phyloP scores from a whole-genome alignment of 2,113 vertebrate genomes.

The Plestiodon gilberti region DNA sequence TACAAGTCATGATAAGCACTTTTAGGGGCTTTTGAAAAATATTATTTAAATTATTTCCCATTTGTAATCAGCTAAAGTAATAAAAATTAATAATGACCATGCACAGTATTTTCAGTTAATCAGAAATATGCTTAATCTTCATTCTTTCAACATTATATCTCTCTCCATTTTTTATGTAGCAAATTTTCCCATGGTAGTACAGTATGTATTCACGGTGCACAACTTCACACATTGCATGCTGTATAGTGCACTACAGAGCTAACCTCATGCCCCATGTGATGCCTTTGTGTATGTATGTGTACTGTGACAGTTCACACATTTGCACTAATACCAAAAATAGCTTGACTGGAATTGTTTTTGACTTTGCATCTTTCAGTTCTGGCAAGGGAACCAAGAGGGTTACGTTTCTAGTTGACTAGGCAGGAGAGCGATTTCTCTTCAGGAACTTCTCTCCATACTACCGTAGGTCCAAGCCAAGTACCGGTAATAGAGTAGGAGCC shows the following conservation, averaged over 20 bases:
- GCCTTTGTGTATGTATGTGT: neutral
- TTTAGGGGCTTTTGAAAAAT: neutral
- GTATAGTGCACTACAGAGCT: neutral
- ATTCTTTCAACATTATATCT: neutral
- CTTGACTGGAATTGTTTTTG: neutral
- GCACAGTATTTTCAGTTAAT: neutral
- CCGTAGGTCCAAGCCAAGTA: neutral
- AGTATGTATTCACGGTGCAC: neutral
- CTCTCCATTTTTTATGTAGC: neutral
- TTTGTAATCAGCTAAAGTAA: neutral
- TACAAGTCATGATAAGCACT: too few species aligned
- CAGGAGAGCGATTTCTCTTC: neutral
- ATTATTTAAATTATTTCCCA: neutral
- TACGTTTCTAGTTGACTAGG: neutral
- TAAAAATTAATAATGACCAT: neutral
- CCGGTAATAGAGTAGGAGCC: neutral
- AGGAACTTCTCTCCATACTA: neutral
- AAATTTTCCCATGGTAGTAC: neutral
- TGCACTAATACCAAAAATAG: neutral
- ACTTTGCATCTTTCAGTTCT: neutral
- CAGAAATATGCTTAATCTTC: neutral
- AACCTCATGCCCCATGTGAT: neutral
- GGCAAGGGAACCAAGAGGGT: neutral
- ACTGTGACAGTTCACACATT: neutral
- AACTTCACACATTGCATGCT: neutral